phyloP scores from a whole-genome alignment of 2,888 invertebrate genomes.

The Troides oblongomaculatus region DNA sequence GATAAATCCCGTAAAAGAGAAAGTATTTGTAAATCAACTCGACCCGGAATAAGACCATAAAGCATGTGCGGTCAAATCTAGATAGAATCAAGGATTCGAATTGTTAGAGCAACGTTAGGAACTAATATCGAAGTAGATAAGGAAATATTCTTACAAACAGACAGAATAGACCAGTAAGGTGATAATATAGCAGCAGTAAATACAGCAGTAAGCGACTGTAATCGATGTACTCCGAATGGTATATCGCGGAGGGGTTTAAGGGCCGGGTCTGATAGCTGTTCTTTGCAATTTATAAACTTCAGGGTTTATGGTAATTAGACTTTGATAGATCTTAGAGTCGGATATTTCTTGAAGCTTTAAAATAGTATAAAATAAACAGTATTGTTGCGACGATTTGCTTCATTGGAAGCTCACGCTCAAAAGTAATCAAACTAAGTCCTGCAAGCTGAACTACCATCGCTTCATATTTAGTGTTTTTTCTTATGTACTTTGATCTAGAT shows the following conservation, averaged over 20 bases:
- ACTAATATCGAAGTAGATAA: constrained; percentile 18
- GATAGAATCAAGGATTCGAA: constrained; percentile 21
- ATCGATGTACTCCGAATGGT: constrained; percentile 13
- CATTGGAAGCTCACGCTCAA: no score
- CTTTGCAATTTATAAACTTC: constrained; percentile 19
- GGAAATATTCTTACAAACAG: background rate
- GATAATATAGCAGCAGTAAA: background rate
- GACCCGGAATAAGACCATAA: constrained; percentile 20
- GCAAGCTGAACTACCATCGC: no score
- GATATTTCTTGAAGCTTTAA: no score
- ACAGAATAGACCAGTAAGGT: background rate
- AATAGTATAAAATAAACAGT: no score
- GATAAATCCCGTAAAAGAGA: background rate
- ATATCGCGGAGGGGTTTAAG: constrained; percentile 10
- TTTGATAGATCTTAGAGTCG: constrained; percentile 5
- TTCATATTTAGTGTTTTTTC: no score
- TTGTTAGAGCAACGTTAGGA: constrained; percentile 2
- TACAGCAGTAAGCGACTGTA: background rate
- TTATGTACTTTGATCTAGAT: no score
- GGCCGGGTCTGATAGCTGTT: constrained; percentile 4
- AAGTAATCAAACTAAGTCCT: no score
- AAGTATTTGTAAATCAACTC: constrained; percentile 26
- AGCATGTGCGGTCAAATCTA: constrained; percentile 18
- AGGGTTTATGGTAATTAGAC: constrained; percentile 18
- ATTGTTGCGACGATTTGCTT: no score